Evolutionary conservation across 1,140 invertebrate genomes (phyloP).

Genomic region (Dendroctonus valens): DNA sequence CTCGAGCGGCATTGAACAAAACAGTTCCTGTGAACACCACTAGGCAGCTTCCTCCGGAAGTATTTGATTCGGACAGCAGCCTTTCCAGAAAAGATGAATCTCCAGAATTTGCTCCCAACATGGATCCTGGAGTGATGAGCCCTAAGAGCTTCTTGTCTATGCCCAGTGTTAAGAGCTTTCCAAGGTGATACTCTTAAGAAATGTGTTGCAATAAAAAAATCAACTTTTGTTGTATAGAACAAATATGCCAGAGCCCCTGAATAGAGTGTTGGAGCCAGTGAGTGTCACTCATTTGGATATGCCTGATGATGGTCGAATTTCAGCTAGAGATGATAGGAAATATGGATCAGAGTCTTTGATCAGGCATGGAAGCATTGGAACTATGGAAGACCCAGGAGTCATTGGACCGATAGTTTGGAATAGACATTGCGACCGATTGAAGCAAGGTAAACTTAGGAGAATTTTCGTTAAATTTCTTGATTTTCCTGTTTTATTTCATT

Average conservation of each 20-base stretch:
- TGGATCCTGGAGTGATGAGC: conserved; percentile 53
- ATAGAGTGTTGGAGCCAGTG: conserved; percentile 73
- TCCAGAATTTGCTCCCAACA: conserved; percentile 38
- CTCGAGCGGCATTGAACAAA: conserved; percentile 46
- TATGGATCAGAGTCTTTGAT: conserved; percentile 39
- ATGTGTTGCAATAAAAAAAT: conserved; percentile 8
- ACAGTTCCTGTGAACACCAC: conserved; percentile 41
- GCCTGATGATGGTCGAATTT: conserved; percentile 52
- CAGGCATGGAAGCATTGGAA: conserved; percentile 59
- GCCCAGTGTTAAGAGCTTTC: conserved; percentile 77
- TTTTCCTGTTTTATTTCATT: too few species aligned
- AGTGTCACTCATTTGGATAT: conserved; percentile 65
- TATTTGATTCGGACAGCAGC: conserved; percentile 44
- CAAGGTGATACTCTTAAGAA: conserved; percentile 51
- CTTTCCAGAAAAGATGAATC: conserved; percentile 40
- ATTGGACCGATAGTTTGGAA: conserved; percentile 80
- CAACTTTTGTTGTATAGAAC: conserved; percentile 52
- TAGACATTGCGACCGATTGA: conserved; percentile 59
- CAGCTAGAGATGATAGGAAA: conserved; percentile 36
- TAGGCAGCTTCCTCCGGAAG: conserved; percentile 34
- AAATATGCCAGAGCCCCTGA: conserved; percentile 69
- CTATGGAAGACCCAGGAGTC: conserved; percentile 73
- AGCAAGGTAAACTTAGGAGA: conserved; percentile 38
- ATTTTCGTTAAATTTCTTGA: too few species aligned
- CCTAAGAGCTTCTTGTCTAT: conserved; percentile 76